Percentiles rank a stretch among this genome's conserved stretches.
These are phyloP conservation scores for Siniperca chuatsi DNA, from an alignment of 2,113 vertebrate species.

Conservation along the genomic window DNA sequence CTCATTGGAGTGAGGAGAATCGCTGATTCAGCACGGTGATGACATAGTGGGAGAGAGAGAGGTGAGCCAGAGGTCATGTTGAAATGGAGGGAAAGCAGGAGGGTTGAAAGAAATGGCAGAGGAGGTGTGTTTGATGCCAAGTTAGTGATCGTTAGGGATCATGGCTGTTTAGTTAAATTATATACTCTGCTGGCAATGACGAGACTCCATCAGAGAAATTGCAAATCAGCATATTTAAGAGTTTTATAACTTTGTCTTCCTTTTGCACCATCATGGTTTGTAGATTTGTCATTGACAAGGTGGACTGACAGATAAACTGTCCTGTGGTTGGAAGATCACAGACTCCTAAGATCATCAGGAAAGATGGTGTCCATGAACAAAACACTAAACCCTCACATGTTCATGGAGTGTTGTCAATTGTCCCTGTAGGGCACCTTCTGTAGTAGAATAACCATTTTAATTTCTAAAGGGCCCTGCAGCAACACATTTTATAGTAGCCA, in stretches of 20 bases:
- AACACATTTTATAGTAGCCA: neutral
- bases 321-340: neutral
- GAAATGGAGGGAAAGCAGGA: neutral
- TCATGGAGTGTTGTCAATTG: neutral
- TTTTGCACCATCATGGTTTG: neutral
- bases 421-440: neutral
- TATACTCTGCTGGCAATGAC: neutral
- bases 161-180: slow-evolving; percentile 8
- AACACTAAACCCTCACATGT: neutral
- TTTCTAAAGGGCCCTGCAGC: neutral
- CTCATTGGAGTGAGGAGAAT: neutral
- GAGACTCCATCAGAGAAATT: neutral
- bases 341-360: neutral
- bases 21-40: slow-evolving; percentile 1
- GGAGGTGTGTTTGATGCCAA: slow-evolving; percentile 27
- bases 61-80: slow-evolving; percentile 32
- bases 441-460: neutral
- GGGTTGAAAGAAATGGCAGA: neutral
- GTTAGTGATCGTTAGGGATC: slow-evolving; percentile 32
- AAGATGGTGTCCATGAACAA: neutral
- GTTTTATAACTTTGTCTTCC: neutral
- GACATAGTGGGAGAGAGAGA: neutral
- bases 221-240: slow-evolving; percentile 8
- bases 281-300: neutral
- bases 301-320: neutral